Evolutionary conservation across 1,140 invertebrate genomes (phyloP).

Genomic region (Heliothis subflexa): DNA sequence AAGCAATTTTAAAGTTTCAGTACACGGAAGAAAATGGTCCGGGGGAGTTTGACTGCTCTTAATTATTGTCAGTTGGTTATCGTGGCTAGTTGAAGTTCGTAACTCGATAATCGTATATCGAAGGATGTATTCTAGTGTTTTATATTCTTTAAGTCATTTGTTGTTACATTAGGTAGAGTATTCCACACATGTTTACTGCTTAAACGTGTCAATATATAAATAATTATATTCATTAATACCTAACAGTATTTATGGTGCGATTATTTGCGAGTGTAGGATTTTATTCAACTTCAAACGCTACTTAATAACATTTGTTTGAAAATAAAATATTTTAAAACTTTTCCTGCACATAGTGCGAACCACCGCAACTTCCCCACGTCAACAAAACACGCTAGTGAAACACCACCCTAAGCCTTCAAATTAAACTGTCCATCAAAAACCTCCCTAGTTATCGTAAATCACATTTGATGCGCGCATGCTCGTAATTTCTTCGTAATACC

Average conservation of each 20-base stretch:
- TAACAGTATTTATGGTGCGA: no score
- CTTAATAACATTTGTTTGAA: neutral
- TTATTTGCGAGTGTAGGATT: neutral
- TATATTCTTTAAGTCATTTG: slow-evolving; percentile 9
- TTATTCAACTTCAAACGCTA: neutral
- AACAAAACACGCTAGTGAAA: neutral
- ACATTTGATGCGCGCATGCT: slow-evolving; percentile 41
- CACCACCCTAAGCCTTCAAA: slow-evolving; percentile 33
- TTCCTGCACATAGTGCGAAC: neutral
- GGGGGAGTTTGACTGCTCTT: slow-evolving; percentile 68
- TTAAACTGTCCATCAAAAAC: slow-evolving; percentile 41
- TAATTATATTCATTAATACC: no score
- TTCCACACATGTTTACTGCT: no score
- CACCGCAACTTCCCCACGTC: neutral
- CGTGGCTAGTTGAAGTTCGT: slow-evolving; percentile 45
- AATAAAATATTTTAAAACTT: no score
- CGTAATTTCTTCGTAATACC: slow-evolving; percentile 55
- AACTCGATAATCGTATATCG: slow-evolving; percentile 50
- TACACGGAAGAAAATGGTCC: slow-evolving; percentile 63
- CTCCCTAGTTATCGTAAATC: slow-evolving; percentile 32
- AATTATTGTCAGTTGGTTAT: slow-evolving; percentile 70
- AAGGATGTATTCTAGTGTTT: slow-evolving; percentile 10
- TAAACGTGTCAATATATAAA: neutral
- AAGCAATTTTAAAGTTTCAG: slow-evolving; percentile 72
- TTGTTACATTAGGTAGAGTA: neutral